Base-by-base conservation (phyloP, 2,113 vertebrate species). In the Eurypyga helias region DNA sequence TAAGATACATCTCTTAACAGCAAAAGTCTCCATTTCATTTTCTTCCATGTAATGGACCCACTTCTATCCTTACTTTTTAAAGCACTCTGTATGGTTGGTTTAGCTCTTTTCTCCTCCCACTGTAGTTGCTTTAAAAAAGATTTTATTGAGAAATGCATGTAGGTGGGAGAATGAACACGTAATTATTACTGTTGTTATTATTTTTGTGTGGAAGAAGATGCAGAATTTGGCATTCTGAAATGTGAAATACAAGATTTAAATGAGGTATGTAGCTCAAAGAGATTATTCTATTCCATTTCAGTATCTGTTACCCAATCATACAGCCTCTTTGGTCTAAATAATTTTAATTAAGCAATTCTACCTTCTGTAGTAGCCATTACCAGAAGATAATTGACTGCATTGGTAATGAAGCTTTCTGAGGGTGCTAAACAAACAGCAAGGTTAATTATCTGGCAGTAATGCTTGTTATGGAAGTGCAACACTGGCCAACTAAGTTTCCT, bases 351-450 rank as follows among this genome's bases (percentile, higher is more conserved):
- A 98, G 96, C 95, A 97, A 97, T 96, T 97, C 94, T 96, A 96
- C 97, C 96, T 98, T 98, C 95, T 92, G 90, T 96, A 96, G 92
- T 11, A 94, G 96, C 94, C 97, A 97, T 98, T 98, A 98, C 90
- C 86, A 96, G 84, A 89, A 92, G 96, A 98, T 98, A 98, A 98
- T 98, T 98, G 97, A 98, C 96, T 98, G 98, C 97, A 96, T 97
- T 83, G 73, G 89, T 98, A 98, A 98, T 98, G 98, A 98, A 97
- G 97, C 93, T 96, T 98, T 98, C 58, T 58, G 84, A 82, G 89
- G 97, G 98, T 98, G 96, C 97, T 98, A 98, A 98, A 98, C 97
- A 98, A 98, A 98, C 96, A 98, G 94, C 96, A 97, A 97, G 97
- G 98, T 98, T 98, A 98, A 98, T 98, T 98, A 98, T 98, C 95